phyloP scores from a whole-genome alignment of 2,888 invertebrate genomes.

The Ectemnius lituratus region DNA sequence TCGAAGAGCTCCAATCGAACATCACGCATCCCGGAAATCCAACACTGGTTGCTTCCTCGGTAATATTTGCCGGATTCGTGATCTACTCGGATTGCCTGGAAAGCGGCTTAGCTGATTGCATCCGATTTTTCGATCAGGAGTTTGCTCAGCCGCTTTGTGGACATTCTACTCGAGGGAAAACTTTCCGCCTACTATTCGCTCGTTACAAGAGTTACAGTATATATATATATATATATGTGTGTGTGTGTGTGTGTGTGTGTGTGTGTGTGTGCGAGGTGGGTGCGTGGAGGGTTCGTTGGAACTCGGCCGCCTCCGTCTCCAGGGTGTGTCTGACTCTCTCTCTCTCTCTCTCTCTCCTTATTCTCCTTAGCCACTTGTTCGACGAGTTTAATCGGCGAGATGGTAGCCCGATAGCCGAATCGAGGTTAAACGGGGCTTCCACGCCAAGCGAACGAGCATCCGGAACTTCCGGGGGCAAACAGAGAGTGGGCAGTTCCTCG shows the following conservation, averaged over 20 bases:
- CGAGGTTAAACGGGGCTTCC: conserved; percentile 53
- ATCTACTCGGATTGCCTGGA: no score
- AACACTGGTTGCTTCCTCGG: background rate
- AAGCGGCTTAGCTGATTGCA: background rate
- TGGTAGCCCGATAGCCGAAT: conserved; percentile 48
- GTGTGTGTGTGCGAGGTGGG: no score
- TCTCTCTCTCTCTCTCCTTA: conserved; percentile 3
- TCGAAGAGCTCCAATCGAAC: no score
- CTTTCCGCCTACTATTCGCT: background rate
- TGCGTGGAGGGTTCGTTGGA: no score
- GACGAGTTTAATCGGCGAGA: conserved; percentile 47
- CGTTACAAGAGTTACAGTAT: background rate
- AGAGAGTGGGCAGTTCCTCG: conserved; percentile 40
- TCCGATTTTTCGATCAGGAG: background rate
- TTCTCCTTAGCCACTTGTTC: conserved; percentile 30
- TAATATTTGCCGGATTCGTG: background rate
- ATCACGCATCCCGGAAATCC: no score
- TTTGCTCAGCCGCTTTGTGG: conserved; percentile 1
- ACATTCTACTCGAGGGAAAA: conserved; percentile 15
- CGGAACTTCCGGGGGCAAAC: conserved; percentile 54
- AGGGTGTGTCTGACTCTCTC: conserved; percentile 8
- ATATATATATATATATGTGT: no score
- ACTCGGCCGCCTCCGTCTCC: background rate
- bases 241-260: no score
- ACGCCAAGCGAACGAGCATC: conserved; percentile 35